Conservation (phyloP, 30 jellyfish, hydroid and myxozoan species). For the Aurelia sp. region DNA sequence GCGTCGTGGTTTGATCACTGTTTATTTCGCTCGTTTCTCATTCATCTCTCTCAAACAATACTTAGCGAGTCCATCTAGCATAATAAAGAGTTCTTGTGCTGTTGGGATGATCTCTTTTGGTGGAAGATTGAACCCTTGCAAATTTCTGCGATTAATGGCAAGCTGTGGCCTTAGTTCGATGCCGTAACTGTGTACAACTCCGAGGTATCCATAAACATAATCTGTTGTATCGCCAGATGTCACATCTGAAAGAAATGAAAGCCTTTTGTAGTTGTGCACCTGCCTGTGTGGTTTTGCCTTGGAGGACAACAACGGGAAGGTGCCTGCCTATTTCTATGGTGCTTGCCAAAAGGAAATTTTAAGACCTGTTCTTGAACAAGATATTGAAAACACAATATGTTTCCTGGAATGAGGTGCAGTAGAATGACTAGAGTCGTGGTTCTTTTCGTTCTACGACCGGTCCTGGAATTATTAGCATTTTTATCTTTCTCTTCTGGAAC, state of each 20-base stretch:
- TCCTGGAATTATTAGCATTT: no score
- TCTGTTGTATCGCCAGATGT: slow-evolving; percentile 95
- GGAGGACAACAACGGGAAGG: neutral
- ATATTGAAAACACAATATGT: no score
- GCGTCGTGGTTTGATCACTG: no score
- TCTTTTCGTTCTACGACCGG: no score
- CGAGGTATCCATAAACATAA: slow-evolving; percentile 95
- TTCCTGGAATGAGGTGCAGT: no score
- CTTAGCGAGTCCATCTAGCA: slow-evolving; percentile 24
- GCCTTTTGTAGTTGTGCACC: no score
- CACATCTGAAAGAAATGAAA: slow-evolving; percentile 54
- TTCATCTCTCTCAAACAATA: slow-evolving; percentile 13
- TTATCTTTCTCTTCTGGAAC: no score
- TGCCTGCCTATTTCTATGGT: no score
- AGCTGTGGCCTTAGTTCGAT: slow-evolving; percentile 87
- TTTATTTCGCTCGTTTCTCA: neutral
- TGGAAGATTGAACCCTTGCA: slow-evolving; percentile 54
- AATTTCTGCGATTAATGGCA: slow-evolving; percentile 1
- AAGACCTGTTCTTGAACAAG: no score
- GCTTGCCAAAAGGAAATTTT: no score
- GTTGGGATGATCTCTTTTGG: slow-evolving; percentile 57
- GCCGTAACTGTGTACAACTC: slow-evolving; percentile 90
- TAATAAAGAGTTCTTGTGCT: slow-evolving; percentile 46
- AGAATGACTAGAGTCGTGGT: no score
- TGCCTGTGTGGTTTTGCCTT: no score